Base-by-base conservation (phyloP, 2,888 invertebrate species). In the Agrochola litura region DNA sequence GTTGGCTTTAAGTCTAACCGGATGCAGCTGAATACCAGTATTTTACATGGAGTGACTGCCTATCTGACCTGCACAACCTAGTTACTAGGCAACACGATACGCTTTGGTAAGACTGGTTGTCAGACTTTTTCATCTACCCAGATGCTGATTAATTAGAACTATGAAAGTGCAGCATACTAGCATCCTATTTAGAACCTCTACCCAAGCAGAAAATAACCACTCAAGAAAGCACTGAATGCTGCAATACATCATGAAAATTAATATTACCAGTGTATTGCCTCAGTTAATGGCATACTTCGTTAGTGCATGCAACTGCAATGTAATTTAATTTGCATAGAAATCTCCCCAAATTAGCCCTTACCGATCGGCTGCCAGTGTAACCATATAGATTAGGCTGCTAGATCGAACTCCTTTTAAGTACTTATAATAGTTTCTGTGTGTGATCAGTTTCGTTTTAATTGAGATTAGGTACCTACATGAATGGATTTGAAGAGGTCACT, bases 311-410 rank as follows among this genome's bases (percentile, higher is more conserved):
- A 89, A 92, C 91, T 89, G 85, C 88, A 71, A 66, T 88, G 91
- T 93, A 93, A 94, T 95, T 91, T 93, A 94, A 95, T 95, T 94
- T 93, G 93, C 95, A 95, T 95, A 94, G 94, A 94, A 94, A 95
- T 95, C 90, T 90, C 90, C 90, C 93, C 94, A 93, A 95, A 95
- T 93, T 93, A 93, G 92, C 90, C 86, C 83, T 83, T 89, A 86
- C 87, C 87, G 83, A 82, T 83, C 75, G 75, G 78, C 77, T 69
- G 75, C 56, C 71, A 75, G 66, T 76, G 83, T 78, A 82, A 79
- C 81, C 25, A 84, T 83, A 83, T 71, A 83, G 86, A 88, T 82
- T 84, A 82, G 64, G 60, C 67, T 76, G 52, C 61, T 76, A 72
- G 77, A 71, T 78, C 72, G 73, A 83, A 78, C 80, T 78, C 82